Evolutionary conservation across 2,888 invertebrate species (phyloP).

Genomic region (Ormyrus rosae): DNA sequence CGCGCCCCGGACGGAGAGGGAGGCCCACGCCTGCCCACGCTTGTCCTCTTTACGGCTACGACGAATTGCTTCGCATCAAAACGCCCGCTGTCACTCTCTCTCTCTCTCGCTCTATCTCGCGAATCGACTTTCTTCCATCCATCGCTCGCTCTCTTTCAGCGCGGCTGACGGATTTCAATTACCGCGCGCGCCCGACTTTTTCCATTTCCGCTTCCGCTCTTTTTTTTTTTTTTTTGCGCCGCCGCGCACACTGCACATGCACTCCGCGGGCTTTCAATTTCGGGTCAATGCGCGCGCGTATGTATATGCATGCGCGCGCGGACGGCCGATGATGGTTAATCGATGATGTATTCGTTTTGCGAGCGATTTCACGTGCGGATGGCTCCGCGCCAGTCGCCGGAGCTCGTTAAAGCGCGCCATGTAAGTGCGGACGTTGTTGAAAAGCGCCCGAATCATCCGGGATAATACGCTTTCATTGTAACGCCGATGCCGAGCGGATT

Average conservation of each 20-base stretch:
- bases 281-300: neutral
- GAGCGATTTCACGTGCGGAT: slow-evolving; percentile 19
- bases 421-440: neutral
- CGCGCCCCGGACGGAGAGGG: neutral
- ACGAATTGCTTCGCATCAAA: slow-evolving; percentile 40
- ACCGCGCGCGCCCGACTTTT: slow-evolving; percentile 16
- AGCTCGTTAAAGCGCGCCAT: neutral
- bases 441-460: slow-evolving; percentile 12
- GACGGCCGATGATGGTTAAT: slow-evolving; percentile 29
- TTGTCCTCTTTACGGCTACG: slow-evolving; percentile 35
- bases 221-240: neutral
- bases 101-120: neutral
- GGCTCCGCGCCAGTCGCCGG: neutral
- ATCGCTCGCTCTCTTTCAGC: neutral
- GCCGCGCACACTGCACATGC: neutral
- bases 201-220: slow-evolving; percentile 37
- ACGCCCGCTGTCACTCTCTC: slow-evolving; percentile 26
- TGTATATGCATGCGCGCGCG: neutral
- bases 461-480: slow-evolving; percentile 29
- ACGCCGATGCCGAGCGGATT: neutral
- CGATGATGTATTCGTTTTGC: slow-evolving; percentile 26
- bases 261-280: neutral
- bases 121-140: neutral
- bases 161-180: slow-evolving; percentile 39
- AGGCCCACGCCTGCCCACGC: neutral